Evolutionary conservation across 2,113 vertebrate genomes (phyloP), one percentile per base, ranked within the genome.

Genomic region (Brachirus orientalis): DNA sequence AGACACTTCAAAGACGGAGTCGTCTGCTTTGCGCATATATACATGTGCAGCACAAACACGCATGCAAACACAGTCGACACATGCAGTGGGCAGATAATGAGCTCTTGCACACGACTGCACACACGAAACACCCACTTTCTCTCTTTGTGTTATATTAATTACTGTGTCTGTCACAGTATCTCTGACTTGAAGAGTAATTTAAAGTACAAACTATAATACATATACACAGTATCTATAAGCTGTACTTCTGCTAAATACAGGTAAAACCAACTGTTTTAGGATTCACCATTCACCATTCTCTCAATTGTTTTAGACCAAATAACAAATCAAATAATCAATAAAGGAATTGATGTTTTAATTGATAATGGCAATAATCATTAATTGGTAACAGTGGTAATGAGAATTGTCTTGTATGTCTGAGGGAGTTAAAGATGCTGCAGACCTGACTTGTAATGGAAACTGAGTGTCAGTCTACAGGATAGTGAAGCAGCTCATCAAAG

Each of bases 381-480:
- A 2, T 28, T 28, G 28, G n/a, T 6, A 28, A 4, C 28, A 28
- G 28, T 6, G 28, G 45, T 66, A 53, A 63, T 71, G 50, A 28
- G 38, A 57, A 46, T 61, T 57, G 38, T 50, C 40, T 12, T 58
- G 46, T 14, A 47, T 54, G 52, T 74, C 60, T 48, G 22, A 54
- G 40, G 17, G 10, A 54, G 50, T 14, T 48, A 45, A 20, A 16
- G 41, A 79, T 58, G 74, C 40, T 56, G 55, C 50, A 13, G 63
- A 63, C 48, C 74, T 4, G 38, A 61, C 37, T 57, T 45, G 79
- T 44, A 75, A 77, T 86, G 87, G 84, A 89, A 88, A 89, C 56
- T 60, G 37, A 62, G 82, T 45, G 60, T 86, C 85, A 75, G 76
- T 43, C 70, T 69, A 41, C 71, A 41, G 44, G 66, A 69, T 84